Base-by-base conservation (phyloP, 2,888 invertebrate species). In the Julus scanicus region DNA sequence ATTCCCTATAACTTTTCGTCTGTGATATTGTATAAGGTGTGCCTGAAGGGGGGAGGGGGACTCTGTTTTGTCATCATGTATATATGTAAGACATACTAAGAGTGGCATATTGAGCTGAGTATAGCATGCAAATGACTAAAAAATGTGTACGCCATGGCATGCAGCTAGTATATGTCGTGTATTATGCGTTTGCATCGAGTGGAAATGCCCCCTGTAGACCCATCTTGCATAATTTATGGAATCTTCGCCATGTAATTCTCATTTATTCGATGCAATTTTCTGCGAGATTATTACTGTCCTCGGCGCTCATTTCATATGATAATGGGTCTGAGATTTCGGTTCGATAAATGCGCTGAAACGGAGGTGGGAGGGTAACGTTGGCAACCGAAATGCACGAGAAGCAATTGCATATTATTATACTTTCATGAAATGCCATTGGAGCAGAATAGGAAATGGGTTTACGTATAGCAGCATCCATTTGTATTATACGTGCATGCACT, bases 231-330 rank as follows among this genome's bases (percentile, higher is more conserved):
- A 88, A 88, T 88, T 88, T 88, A 88, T 88, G 88, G 71, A 88
- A 71, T 80, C 84, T 84, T 84, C 49, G 84, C 53, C 88, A 84
- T 88, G 88, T 88, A 88, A 88, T 88, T 88, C 84, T 88, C 88
- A 88, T 88, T 88, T 88, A 88, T 88, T 88, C 9, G 84, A 88
- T 83, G 88, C 88, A 88, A 88, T 88, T 88, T 88, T 88, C 49
- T 88, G n/a, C 1, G 84, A 88, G 71, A 88, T 88, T 88, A 88
- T 88, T 84, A 88, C 84, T 88, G 84, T 88, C 84, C 88, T 88
- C 88, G 49, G 40, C n/a, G 84, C 84, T 88, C 88, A 88, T 88
- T 88, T 88, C 88, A 84, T 88, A 88, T 88, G 88, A 88, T 88
- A 88, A 88, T 88, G 84, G 71, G 53, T 84, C 88, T 88, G 88